These are phyloP conservation scores for Gavia stellata DNA, from an alignment of 2,113 vertebrate species.

Conservation along the genomic window DNA sequence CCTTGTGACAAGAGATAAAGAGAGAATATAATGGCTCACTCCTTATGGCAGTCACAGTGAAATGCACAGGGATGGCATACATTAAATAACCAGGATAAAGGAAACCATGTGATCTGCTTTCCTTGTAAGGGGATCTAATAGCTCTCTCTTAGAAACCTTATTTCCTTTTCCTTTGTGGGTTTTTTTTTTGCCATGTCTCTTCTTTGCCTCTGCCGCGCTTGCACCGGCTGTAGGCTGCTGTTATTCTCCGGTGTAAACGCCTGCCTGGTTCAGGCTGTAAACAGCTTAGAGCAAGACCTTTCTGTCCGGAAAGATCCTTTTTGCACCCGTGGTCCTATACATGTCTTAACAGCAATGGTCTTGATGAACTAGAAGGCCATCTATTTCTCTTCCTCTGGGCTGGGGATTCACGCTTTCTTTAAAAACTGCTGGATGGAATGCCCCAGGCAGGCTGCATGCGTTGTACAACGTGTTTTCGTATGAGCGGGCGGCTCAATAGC, in stretches of 20 bases:
- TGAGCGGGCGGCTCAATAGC: not conserved
- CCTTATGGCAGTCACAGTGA: slow-evolving; percentile 36
- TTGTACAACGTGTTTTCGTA: slow-evolving; percentile 11
- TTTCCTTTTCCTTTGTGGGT: not conserved
- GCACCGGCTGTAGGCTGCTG: not conserved
- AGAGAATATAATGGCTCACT: slow-evolving; percentile 45
- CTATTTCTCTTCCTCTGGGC: not conserved
- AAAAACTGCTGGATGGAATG: not conserved
- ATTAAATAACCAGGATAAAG: slow-evolving; percentile 54
- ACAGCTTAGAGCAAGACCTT: not conserved
- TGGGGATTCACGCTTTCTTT: not conserved
- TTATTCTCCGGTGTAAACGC: not conserved
- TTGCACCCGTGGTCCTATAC: not conserved
- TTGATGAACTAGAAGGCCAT: not conserved
- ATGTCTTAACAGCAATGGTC: not conserved
- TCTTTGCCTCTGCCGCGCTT: not conserved
- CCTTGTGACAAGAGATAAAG: slow-evolving; percentile 35
- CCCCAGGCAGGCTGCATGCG: not conserved
- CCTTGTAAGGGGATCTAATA: slow-evolving; percentile 49
- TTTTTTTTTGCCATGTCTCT: not conserved
- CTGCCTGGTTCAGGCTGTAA: not conserved
- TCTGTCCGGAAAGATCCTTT: not conserved
- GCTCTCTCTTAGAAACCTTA: not conserved
- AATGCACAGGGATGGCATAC: slow-evolving; percentile 10
- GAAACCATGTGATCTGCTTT: slow-evolving; percentile 38